Conservation (phyloP, 2,888 invertebrate species). For the Callyntrura sp. region DNA sequence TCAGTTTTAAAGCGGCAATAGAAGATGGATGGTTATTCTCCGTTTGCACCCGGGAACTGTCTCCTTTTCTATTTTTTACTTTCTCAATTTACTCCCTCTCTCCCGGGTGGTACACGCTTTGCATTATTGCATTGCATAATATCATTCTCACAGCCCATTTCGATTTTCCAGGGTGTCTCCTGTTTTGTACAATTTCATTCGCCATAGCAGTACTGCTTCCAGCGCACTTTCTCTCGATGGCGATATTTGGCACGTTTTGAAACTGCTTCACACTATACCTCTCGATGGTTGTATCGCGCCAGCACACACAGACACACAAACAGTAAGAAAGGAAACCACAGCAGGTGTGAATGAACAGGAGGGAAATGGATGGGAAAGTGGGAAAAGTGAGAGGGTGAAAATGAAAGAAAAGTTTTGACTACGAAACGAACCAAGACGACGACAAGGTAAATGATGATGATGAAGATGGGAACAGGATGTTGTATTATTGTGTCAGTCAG, state of each 20-base stretch:
- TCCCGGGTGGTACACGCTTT: too few relatives aligned
- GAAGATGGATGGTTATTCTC: slow-evolving; percentile 16
- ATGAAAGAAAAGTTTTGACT: slow-evolving; percentile 42
- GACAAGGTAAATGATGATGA: slow-evolving; percentile 6
- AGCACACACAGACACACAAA: too few relatives aligned
- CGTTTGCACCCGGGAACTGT: not conserved
- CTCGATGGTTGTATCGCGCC: too few relatives aligned
- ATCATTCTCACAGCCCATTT: slow-evolving; percentile 7
- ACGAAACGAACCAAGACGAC: slow-evolving; percentile 2
- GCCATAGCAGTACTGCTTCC: not conserved
- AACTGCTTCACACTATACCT: too few relatives aligned
- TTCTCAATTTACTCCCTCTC: not conserved
- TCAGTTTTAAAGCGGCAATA: not conserved
- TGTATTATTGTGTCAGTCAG: slow-evolving; percentile 61
- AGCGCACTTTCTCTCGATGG: too few relatives aligned
- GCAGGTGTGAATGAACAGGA: slow-evolving; percentile 23
- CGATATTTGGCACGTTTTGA: too few relatives aligned
- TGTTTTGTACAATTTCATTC: not conserved
- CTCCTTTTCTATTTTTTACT: not conserved
- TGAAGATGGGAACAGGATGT: slow-evolving; percentile 61
- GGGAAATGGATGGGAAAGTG: not conserved
- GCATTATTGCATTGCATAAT: not conserved
- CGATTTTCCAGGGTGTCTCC: not conserved
- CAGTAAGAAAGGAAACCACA: slow-evolving; percentile 32
- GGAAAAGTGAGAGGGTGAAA: slow-evolving; percentile 21